phyloP scores from a whole-genome alignment of 2,888 invertebrate genomes.

The Polyommatus iphigenia region DNA sequence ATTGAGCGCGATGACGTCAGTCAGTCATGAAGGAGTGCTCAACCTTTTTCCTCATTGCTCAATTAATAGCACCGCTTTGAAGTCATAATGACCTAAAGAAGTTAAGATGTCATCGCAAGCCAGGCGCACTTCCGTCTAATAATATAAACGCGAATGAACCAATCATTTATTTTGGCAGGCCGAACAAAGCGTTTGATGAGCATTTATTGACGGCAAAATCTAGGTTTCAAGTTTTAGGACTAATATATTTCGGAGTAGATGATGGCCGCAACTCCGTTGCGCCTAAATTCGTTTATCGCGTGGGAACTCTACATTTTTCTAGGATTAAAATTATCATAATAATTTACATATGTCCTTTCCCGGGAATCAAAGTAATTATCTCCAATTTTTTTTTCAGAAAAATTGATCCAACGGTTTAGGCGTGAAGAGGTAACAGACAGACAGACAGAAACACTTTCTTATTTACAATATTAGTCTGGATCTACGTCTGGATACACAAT shows the following conservation, averaged over 20 bases:
- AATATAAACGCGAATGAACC: constrained; percentile 20
- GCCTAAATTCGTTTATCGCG: too few species aligned
- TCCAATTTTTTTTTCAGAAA: too few species aligned
- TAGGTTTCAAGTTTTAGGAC: not conserved
- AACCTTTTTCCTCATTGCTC: constrained; percentile 54
- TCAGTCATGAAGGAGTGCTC: constrained; percentile 49
- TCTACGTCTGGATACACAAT: too few species aligned
- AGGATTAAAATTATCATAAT: too few species aligned
- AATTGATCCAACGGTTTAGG: too few species aligned
- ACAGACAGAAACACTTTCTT: too few species aligned
- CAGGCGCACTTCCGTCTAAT: constrained; percentile 41
- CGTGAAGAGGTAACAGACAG: too few species aligned
- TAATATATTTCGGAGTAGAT: not conserved
- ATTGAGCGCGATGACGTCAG: constrained; percentile 61
- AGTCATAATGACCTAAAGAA: constrained; percentile 45
- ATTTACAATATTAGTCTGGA: too few species aligned
- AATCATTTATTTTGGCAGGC: constrained; percentile 29
- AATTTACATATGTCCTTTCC: too few species aligned
- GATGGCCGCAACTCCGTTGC: too few species aligned
- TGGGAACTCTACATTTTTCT: too few species aligned
- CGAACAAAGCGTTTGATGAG: not conserved
- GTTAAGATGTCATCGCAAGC: constrained; percentile 40
- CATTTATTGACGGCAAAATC: not conserved
- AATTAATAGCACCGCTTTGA: constrained; percentile 67
- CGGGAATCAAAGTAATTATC: too few species aligned